These are phyloP conservation scores for Microdon myrmicae DNA, from an alignment of 2,888 invertebrate genomes.

Conservation along the genomic window DNA sequence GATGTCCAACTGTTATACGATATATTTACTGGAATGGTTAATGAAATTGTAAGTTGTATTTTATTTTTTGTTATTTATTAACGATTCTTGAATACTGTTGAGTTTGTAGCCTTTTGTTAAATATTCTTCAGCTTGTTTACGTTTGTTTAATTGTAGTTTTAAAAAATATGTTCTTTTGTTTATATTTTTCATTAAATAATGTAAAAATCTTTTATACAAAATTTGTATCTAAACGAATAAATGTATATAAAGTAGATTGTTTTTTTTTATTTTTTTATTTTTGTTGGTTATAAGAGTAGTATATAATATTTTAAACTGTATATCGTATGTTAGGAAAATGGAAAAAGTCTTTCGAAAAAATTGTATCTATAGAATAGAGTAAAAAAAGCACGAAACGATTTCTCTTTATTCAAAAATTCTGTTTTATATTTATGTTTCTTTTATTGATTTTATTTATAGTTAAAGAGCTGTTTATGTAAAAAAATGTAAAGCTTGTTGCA, in stretches of 20 bases:
- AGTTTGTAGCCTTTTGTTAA: slow-evolving; percentile 53
- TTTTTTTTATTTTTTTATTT: slow-evolving; percentile 27
- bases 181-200: slow-evolving; percentile 15
- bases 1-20: neutral
- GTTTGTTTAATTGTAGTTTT: slow-evolving; percentile 49
- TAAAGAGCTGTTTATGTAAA: slow-evolving; percentile 39
- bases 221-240: slow-evolving; percentile 21
- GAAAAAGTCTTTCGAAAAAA: slow-evolving; percentile 45
- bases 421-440: slow-evolving; percentile 8
- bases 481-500: slow-evolving; percentile 22
- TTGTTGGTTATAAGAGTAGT: slow-evolving; percentile 44
- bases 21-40: slow-evolving; percentile 6
- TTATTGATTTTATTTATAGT: slow-evolving; percentile 13
- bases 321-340: slow-evolving; percentile 46
- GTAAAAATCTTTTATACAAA: slow-evolving; percentile 47
- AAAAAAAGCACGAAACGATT: slow-evolving; percentile 35
- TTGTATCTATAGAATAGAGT: slow-evolving; percentile 40
- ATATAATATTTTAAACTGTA: slow-evolving; percentile 46
- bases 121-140: slow-evolving; percentile 43
- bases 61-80: slow-evolving; percentile 24
- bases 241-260: slow-evolving; percentile 7
- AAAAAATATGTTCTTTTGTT: slow-evolving; percentile 11
- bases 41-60: slow-evolving; percentile 11
- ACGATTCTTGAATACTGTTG: slow-evolving; percentile 46
- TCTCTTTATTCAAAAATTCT: slow-evolving; percentile 7